Conservation (phyloP, 2,113 vertebrate genomes). For the Pungitius pungitius region DNA sequence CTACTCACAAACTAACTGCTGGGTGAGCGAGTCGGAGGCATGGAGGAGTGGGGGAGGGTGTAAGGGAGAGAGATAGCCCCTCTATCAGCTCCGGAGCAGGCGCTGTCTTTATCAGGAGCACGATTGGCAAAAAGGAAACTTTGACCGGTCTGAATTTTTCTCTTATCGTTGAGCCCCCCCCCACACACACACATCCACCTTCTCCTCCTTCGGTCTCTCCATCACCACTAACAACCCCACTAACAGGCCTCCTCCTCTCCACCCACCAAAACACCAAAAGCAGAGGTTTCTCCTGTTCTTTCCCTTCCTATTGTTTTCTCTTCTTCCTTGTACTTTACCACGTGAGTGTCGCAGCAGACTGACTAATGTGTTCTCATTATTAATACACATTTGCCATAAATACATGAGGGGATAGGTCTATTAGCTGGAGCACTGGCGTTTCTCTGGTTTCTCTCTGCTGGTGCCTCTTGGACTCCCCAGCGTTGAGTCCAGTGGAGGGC, state of each 20-base stretch:
- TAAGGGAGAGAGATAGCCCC: conserved; percentile 80
- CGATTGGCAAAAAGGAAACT: conserved; percentile 92
- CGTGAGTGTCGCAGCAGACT: conserved; percentile 67
- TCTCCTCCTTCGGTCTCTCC: conserved; percentile 63
- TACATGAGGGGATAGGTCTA: conserved; percentile 23
- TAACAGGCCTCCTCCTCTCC: conserved; percentile 20
- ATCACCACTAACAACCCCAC: conserved; percentile 59
- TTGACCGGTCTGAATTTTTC: conserved; percentile 90
- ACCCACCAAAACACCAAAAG: conserved; percentile 3
- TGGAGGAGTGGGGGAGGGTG: conserved; percentile 50
- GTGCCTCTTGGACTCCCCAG: conserved; percentile 4
- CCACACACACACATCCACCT: conserved; percentile 55
- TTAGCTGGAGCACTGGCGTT: conserved; percentile 52
- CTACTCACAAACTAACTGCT: conserved; percentile 85
- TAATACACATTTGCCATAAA: conserved; percentile 52
- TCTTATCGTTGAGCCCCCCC: conserved; percentile 81
- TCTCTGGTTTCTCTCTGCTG: conserved; percentile 36
- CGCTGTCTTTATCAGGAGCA: conserved; percentile 91
- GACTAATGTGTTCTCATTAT: conserved; percentile 45
- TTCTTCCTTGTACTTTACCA: conserved; percentile 17
- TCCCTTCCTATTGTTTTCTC: conserved; percentile 34
- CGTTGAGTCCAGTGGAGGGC: background rate
- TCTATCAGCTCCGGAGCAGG: conserved; percentile 92
- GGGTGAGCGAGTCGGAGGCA: conserved; percentile 65
- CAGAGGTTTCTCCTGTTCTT: conserved; percentile 10